These are phyloP conservation scores for Zeus faber DNA, from an alignment of 2,113 vertebrate genomes.

Conservation along the genomic window DNA sequence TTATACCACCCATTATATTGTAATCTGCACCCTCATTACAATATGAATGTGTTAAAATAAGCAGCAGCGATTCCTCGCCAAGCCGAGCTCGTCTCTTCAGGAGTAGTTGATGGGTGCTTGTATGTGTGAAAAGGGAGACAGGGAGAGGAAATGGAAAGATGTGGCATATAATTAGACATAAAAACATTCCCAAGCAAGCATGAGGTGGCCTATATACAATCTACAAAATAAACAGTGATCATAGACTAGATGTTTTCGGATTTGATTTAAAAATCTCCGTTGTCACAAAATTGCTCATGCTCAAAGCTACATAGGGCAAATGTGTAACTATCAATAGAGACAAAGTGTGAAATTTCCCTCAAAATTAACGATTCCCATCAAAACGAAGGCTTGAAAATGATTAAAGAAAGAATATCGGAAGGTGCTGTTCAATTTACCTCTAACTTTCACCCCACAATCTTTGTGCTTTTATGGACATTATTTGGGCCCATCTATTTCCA, in stretches of 20 bases:
- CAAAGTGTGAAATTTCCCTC: too few species aligned
- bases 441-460: background rate
- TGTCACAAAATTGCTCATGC: too few species aligned
- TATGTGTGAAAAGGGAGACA: slow-evolving; percentile 3
- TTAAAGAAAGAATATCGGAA: too few species aligned
- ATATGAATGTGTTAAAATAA: slow-evolving; percentile 38
- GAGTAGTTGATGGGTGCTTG: slow-evolving; percentile 8
- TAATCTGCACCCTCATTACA: slow-evolving; percentile 46
- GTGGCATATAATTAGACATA: slow-evolving; percentile 19
- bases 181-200: slow-evolving; percentile 1
- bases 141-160: background rate
- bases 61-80: slow-evolving; percentile 12
- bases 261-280: too few species aligned
- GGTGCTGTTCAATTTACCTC: too few species aligned
- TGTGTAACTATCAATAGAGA: too few species aligned
- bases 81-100: slow-evolving; percentile 18
- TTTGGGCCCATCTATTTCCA: background rate
- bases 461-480: too few species aligned
- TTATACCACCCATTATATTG: slow-evolving; percentile 23
- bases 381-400: too few species aligned
- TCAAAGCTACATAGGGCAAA: too few species aligned
- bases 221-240: too few species aligned
- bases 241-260: too few species aligned
- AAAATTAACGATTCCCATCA: too few species aligned
- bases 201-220: slow-evolving; percentile 9